phyloP scores from a whole-genome alignment of 2,113 vertebrate species.

The Rousettus leschenaultii region DNA sequence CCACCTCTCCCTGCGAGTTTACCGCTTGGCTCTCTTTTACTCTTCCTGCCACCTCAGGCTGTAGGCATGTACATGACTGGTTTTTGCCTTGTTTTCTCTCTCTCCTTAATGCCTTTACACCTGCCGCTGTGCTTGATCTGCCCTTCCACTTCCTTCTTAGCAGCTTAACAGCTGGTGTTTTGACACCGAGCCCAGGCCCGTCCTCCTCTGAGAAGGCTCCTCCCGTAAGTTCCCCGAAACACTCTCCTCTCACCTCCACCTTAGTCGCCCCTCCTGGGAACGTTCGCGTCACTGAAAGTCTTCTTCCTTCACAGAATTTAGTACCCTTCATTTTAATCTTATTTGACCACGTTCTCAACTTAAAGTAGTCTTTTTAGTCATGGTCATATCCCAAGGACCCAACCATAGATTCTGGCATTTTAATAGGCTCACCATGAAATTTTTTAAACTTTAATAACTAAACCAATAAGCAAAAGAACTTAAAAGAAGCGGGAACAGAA shows the following conservation, averaged over 20 bases:
- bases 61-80: background rate
- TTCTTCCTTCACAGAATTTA: background rate
- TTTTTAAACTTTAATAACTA: background rate
- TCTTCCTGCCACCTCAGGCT: background rate
- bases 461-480: background rate
- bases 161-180: background rate
- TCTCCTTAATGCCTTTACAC: background rate
- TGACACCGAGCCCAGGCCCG: background rate
- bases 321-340: background rate
- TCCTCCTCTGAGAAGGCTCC: background rate
- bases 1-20: background rate
- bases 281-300: background rate
- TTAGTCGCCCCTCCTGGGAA: background rate
- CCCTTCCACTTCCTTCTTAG: background rate
- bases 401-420: background rate
- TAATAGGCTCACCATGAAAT: background rate
- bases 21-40: background rate
- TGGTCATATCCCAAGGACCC: background rate
- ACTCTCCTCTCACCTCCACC: background rate
- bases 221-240: background rate
- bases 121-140: accelerated
- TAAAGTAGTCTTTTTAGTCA: background rate
- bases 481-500: background rate
- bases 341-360: background rate
- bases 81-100: background rate